Conservation (phyloP, 2,797 vertebrate genomes). For the Luscinia luscinia region DNA sequence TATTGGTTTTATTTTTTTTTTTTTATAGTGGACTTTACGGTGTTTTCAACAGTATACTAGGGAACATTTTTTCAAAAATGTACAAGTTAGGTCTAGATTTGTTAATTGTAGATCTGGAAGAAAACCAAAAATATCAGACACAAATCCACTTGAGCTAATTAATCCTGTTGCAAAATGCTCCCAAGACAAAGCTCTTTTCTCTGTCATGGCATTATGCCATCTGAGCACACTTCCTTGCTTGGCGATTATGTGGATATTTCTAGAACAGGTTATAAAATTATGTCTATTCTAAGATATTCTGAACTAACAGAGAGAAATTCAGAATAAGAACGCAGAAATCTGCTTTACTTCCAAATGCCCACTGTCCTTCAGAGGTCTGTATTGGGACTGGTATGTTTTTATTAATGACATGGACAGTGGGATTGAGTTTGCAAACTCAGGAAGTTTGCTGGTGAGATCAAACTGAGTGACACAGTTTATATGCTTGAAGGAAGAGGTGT, state of each 20-base stretch:
- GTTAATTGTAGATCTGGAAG: neutral
- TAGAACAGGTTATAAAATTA: neutral
- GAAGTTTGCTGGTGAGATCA: neutral
- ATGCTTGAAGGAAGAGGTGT: neutral
- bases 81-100: neutral
- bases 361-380: neutral
- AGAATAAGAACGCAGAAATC: neutral
- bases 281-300: neutral
- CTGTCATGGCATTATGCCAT: neutral
- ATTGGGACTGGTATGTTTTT: neutral
- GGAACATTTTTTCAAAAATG: neutral
- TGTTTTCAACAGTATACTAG: neutral
- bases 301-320: neutral
- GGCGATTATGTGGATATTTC: neutral
- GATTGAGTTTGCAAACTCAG: neutral
- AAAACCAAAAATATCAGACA: neutral
- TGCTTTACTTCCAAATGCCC: neutral
- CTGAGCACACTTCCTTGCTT: neutral
- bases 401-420: neutral
- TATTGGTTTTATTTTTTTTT: too few species aligned
- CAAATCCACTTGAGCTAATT: neutral
- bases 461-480: neutral
- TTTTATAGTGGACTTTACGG: too few species aligned
- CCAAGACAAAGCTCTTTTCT: neutral
- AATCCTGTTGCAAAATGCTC: neutral